Evolutionary conservation across 2,888 invertebrate genomes (phyloP), one percentile per base, ranked within the genome.

Genomic region (Congeria kusceri): DNA sequence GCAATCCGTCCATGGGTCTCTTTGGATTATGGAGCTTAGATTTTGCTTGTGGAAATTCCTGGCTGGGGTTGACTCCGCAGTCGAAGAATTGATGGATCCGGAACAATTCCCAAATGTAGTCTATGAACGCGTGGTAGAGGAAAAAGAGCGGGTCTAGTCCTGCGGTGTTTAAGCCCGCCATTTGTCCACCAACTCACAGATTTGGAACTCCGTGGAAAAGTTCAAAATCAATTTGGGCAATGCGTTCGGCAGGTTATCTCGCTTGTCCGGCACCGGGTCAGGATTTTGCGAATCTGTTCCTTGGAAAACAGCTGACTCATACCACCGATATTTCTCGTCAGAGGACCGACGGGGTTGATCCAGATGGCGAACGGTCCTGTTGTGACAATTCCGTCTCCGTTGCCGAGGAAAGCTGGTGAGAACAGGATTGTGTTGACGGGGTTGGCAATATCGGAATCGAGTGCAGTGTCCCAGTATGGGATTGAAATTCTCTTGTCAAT

Each of bases 91-190:
- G 87, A n/a, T 80, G 75, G 4, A 70, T 68, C 9, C 88, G 77
- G 67, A 89, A 91, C 29, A 81, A 28, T 57, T 88, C 87, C 88
- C 88, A 89, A 13, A 90, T 68, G 72, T 88, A 87, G 75, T 91
- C 90, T 20, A 89, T 81, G 61, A 87, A 90, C 0, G 88, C 80
- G 67, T 90, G 89, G 53, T 88, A 86, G n/a, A 89, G 56, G 77
- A 88, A 89, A 77, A 90, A 91, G 25, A 85, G 59, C 0, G 89
- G 89, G 62, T 91, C 91, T 64, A 79, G 84, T 0, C 89, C 83
- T 4, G 90, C 87, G 0, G 89, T 88, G 27, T 86, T 78, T 39
- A 88, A 63, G 7, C 77, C 76, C 3, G 76, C 78, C 83, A 91
- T 83, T 11, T 86, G 84, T 1, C 91, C 91, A 2, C 88, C 89